Conservation (phyloP, 2,888 invertebrate species). For the Aspidapion aeneum region DNA sequence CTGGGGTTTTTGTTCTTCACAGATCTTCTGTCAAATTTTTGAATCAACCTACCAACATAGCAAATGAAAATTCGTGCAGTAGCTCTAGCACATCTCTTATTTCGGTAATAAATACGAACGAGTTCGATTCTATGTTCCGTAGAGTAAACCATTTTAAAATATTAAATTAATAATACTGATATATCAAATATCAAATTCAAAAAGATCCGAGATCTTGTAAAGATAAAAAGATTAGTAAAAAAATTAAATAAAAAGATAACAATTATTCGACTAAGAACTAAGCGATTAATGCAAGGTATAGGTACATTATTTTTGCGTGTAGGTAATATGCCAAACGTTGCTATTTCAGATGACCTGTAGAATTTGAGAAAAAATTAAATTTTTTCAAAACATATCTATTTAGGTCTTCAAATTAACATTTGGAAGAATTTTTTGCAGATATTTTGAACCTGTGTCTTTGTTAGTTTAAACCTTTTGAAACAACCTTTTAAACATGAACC, state of each 20-base stretch:
- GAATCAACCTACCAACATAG: not conserved
- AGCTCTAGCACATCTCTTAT: not conserved
- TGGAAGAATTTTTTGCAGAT: not conserved
- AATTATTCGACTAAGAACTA: not conserved
- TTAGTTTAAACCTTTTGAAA: not conserved
- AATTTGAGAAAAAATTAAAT: too few species aligned
- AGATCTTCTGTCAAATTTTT: not conserved
- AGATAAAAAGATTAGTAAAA: not conserved
- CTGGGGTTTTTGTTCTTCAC: not conserved
- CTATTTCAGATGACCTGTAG: too few species aligned
- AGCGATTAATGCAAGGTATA: not conserved
- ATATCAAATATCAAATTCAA: not conserved
- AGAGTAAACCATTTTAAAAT: not conserved
- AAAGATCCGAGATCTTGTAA: not conserved
- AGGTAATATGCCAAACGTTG: not conserved
- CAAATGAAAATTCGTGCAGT: not conserved
- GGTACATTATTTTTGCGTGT: not conserved
- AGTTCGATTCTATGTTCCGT: not conserved
- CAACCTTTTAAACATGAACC: too few species aligned
- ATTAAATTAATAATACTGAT: not conserved
- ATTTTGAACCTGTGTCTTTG: not conserved
- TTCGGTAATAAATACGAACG: not conserved
- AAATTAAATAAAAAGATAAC: not conserved
- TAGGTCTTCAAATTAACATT: not conserved
- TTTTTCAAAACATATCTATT: not conserved